Evolutionary conservation across 2,888 invertebrate species (phyloP).

Genomic region (Taphrorychus bicolor): DNA sequence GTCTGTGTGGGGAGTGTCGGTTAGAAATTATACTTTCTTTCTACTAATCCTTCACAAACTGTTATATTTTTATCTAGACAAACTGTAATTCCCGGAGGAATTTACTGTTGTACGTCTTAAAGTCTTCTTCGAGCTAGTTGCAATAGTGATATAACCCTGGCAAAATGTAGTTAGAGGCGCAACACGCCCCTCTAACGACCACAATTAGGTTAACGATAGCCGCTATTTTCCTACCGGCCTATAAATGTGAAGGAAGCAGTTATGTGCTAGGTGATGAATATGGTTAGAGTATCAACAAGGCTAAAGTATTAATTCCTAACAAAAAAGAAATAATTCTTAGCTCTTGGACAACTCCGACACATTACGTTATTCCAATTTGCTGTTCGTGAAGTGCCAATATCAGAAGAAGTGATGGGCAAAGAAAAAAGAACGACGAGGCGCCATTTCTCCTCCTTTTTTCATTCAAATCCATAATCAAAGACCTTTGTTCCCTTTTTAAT

Average conservation of each 20-base stretch:
- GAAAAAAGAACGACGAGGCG: conserved; percentile 12
- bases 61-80: too few relatives aligned
- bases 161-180: conserved; percentile 27
- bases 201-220: conserved; percentile 29
- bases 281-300: too few relatives aligned
- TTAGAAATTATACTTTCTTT: neutral
- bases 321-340: too few relatives aligned
- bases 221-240: conserved; percentile 20
- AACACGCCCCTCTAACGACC: conserved; percentile 30
- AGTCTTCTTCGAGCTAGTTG: neutral
- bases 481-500: conserved; percentile 38
- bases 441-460: conserved; percentile 26
- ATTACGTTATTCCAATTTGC: neutral
- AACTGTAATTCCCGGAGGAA: neutral
- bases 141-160: neutral
- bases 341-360: neutral
- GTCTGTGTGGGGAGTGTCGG: neutral
- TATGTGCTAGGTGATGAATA: neutral
- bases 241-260: conserved; percentile 6
- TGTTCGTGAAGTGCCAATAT: neutral
- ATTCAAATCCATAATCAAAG: conserved; percentile 35
- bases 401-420: conserved; percentile 9
- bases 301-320: too few relatives aligned
- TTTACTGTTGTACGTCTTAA: neutral
- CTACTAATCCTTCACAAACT: too few relatives aligned